A percentile compares a stretch with the other conserved stretches of the same genome.
Conservation (phyloP, 1,140 invertebrate species). For the Pachypsylla venusta region DNA sequence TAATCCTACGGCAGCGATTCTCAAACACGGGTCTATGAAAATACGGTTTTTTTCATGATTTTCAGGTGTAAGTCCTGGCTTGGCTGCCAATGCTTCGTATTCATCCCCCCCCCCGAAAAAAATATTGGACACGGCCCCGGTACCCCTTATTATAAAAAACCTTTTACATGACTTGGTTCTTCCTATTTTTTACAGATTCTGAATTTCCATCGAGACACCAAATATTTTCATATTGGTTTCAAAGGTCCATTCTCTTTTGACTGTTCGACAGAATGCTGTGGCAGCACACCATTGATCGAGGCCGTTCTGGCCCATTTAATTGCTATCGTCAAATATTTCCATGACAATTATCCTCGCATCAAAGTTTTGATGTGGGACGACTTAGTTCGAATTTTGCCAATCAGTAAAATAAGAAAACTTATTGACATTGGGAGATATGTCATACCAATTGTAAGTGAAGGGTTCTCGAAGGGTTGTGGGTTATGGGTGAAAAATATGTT, state of each 20-base stretch:
- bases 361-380: not conserved
- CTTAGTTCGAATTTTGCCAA: not conserved
- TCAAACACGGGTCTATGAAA: no score
- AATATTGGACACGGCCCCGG: no score
- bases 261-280: not conserved
- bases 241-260: not conserved
- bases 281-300: not conserved
- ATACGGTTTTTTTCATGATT: no score
- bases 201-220: conserved; percentile 25
- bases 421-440: not conserved
- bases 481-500: no score
- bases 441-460: not conserved
- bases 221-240: conserved; percentile 29
- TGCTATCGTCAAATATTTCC: not conserved
- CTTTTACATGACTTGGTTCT: no score
- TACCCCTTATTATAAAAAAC: no score
- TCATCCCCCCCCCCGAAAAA: no score
- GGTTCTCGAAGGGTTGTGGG: not conserved
- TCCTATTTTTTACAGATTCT: conserved; percentile 37
- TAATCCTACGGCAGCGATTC: no score
- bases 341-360: not conserved
- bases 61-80: no score
- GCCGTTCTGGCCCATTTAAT: not conserved
- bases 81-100: no score
- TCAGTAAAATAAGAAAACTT: not conserved